These are phyloP conservation scores for Monopis laevigella DNA, from an alignment of 2,888 invertebrate species.

Conservation along the genomic window DNA sequence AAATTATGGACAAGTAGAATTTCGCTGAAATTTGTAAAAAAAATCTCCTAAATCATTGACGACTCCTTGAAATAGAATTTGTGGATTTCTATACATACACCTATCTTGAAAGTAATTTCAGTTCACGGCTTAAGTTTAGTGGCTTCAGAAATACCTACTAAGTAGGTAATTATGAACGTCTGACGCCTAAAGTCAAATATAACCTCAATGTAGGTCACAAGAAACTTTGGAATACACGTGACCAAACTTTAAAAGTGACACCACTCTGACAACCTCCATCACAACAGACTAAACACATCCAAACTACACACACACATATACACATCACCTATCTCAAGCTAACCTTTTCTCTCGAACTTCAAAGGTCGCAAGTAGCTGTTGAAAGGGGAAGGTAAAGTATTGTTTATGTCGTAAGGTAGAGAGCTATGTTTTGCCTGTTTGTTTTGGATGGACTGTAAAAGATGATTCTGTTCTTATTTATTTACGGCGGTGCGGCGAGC, in stretches of 20 bases:
- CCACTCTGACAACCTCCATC: slow-evolving; percentile 12
- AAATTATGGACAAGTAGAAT: no score
- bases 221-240: slow-evolving; percentile 33
- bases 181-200: slow-evolving; percentile 16
- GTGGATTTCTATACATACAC: no score
- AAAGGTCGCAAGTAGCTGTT: background rate
- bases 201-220: slow-evolving; percentile 23
- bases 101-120: no score
- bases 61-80: no score
- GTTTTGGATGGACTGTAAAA: slow-evolving; percentile 44
- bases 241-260: slow-evolving; percentile 31
- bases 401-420: background rate
- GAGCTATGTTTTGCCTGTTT: background rate
- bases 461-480: slow-evolving; percentile 68
- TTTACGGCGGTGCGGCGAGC: slow-evolving; percentile 67
- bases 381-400: no score
- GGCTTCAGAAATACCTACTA: no score
- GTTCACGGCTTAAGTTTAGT: no score
- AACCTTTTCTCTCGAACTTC: background rate
- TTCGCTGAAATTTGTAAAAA: no score
- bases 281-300: slow-evolving; percentile 1
- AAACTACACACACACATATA: background rate
- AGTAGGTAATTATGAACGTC: no score
- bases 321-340: slow-evolving; percentile 3
- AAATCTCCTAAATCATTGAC: no score